Base-by-base conservation (phyloP, 2,797 vertebrate species). In the Synanceia verrucosa region DNA sequence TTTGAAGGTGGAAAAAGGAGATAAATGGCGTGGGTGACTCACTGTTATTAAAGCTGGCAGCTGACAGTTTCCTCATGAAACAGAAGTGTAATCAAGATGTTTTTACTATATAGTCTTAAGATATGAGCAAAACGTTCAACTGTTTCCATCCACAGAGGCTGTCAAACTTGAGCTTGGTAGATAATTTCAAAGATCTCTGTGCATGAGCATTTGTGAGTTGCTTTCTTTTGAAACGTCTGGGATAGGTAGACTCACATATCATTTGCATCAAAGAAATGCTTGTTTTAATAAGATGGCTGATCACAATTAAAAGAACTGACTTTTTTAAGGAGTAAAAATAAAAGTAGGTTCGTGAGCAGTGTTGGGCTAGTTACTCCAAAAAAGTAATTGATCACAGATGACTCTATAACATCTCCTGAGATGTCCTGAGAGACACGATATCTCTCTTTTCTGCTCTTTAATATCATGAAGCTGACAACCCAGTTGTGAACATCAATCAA, bases 1-100 rank as follows among this genome's bases (percentile, higher is more conserved):
- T 67, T 75, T 85, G 63, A 76, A 76, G 57, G 50, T 13, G 31
- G 12, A 53, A 41, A 50, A 41, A 33, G 19, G 33, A 58, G 46
- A 47, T 24, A 57, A 72, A 56, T 19, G 14, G 37, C 39, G 44
- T n/a, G 24, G 48, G 10, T 34, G 70, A 62, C 31, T 74, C 73
- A 26, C 14, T 6, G 0, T 75, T 63, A 70, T 73, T 75, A 62
- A 57, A 79, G 56, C 9, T 41, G 59, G 58, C 31, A 41, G 41
- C 62, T 80, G 64, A 68, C 64, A 66, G 50, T 39, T 73, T 76
- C 24, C 13, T 10, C 55, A 50, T 31, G 36, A 75, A 79, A 34
- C 10, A 51, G 23, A 60, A 66, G 66, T 55, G 26, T 64, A 70
- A 82, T 78, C 48, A 55, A 58, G 19, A 29, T 63, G 44, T 73